Evolutionary conservation across 2,888 invertebrate species (phyloP).

Genomic region (Geotrupes spiniger): DNA sequence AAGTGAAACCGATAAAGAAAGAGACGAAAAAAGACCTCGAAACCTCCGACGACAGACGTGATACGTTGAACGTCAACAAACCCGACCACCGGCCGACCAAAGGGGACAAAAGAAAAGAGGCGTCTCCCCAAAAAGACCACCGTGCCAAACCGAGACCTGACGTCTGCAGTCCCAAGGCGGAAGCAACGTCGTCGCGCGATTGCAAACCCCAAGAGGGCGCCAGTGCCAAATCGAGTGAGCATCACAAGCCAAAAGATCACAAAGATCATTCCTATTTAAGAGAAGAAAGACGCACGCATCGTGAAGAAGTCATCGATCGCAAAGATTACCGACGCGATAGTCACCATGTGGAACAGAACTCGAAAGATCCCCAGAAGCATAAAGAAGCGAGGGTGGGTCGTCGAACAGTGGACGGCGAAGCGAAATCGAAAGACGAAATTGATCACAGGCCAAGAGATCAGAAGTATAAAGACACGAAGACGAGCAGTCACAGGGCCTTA

Average conservation of each 20-base stretch:
- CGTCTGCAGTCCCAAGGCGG: no score
- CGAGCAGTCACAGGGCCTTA: background rate
- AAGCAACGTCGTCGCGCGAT: background rate
- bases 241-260: conserved; percentile 7
- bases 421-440: conserved; percentile 20
- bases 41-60: conserved; percentile 32
- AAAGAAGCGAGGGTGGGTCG: no score
- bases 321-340: no score
- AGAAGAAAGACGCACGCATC: conserved; percentile 18
- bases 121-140: background rate
- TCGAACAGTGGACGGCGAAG: conserved; percentile 8
- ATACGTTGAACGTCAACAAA: conserved; percentile 39
- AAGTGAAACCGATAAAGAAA: conserved; percentile 44
- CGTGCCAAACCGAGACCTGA: conserved; percentile 9
- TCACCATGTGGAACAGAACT: conserved; percentile 2
- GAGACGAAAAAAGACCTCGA: conserved; percentile 30
- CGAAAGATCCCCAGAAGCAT: conserved; percentile 9
- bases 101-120: conserved; percentile 16
- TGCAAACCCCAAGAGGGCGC: conserved; percentile 7
- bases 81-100: conserved; percentile 7
- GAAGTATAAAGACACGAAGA: background rate
- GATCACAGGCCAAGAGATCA: conserved; percentile 13
- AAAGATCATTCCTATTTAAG: conserved; percentile 11
- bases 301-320: conserved; percentile 8
- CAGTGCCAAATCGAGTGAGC: conserved; percentile 7